These are phyloP conservation scores for Bombylius major DNA, from an alignment of 2,888 invertebrate species.

Conservation along the genomic window DNA sequence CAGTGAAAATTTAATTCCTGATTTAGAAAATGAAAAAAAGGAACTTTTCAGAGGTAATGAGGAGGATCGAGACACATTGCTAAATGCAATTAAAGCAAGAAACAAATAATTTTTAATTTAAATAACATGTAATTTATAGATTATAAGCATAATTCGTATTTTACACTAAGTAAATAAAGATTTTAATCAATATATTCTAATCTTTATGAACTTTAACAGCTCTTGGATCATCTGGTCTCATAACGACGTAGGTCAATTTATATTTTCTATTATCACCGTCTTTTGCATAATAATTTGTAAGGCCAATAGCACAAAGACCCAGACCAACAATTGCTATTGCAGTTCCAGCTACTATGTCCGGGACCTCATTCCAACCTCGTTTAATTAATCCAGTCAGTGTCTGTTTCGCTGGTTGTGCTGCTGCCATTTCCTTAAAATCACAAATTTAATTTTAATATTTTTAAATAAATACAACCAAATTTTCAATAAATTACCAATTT, in stretches of 20 bases:
- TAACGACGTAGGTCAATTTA: constrained; percentile 48
- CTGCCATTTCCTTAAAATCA: constrained; percentile 1
- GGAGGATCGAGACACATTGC: background rate
- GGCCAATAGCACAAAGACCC: constrained; percentile 38
- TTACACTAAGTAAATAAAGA: background rate
- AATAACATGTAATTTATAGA: background rate
- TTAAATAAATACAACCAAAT: background rate
- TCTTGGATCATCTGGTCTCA: constrained; percentile 55
- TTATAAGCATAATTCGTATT: background rate
- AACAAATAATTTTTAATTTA: background rate
- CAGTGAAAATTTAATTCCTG: background rate
- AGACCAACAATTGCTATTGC: constrained; percentile 47
- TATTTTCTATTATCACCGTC: constrained; percentile 56
- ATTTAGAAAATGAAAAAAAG: constrained; percentile 2
- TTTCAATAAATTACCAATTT: too few relatives aligned
- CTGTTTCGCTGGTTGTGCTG: constrained; percentile 24
- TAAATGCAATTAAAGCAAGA: background rate
- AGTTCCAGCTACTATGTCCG: constrained; percentile 52
- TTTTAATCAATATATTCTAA: constrained; percentile 18
- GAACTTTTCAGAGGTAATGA: background rate
- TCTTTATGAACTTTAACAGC: constrained; percentile 44
- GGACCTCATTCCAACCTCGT: constrained; percentile 51
- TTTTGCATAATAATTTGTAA: constrained; percentile 40
- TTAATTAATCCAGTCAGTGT: constrained; percentile 27
- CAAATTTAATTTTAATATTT: background rate